Base-by-base conservation (phyloP, 2,888 invertebrate genomes). In the Cinara cedri region DNA sequence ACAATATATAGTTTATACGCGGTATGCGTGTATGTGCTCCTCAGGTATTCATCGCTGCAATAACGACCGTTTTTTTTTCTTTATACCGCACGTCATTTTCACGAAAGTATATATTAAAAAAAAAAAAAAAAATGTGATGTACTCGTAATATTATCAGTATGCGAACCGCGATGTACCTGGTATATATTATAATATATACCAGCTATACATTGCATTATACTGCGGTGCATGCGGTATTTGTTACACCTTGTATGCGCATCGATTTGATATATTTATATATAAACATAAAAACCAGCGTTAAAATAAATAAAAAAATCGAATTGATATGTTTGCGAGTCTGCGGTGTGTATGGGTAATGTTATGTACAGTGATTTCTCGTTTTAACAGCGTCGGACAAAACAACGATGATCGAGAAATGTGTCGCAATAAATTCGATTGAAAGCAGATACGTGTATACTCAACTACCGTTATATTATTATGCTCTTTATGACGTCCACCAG, bases 1-100 rank as follows among this genome's bases (percentile, higher is more conserved):
- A 72, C 60, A 62, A 72, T 72, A 72, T 34, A 34, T 26, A 44
- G 19, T 11, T n/a, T n/a, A n/a, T n/a, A n/a, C n/a, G n/a, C n/a
- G 1, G 16, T 26, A 10, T n/a, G 2, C 13, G 14, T 21, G n/a
- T 16, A 13, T 55, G n/a, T 60, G 9, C 4, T 4, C n/a, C 21
- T 6, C 19, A 60, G 34, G 62, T 51, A 51, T 62, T 62, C 49
- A 62, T 51, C 72, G 34, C 6, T 34, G 34, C 62, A 16, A n/a
- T n/a, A 72, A 63, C 60, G 19, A 62, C 51, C 72, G 34, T 62
- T 34, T 34, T 34, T 34, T 6, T n/a, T n/a, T n/a, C n/a, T n/a
- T n/a, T n/a, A n/a, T 51, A 62, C 72, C 49, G 34, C 72, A 34
- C 14, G 26, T 49, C 60, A 26, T 51, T 26, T 26, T 19, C 34